A percentile compares a stretch with the other conserved stretches of the same genome.
Evolutionary conservation across 2,113 vertebrate genomes (phyloP).

Genomic region (Australoheros scitulus): DNA sequence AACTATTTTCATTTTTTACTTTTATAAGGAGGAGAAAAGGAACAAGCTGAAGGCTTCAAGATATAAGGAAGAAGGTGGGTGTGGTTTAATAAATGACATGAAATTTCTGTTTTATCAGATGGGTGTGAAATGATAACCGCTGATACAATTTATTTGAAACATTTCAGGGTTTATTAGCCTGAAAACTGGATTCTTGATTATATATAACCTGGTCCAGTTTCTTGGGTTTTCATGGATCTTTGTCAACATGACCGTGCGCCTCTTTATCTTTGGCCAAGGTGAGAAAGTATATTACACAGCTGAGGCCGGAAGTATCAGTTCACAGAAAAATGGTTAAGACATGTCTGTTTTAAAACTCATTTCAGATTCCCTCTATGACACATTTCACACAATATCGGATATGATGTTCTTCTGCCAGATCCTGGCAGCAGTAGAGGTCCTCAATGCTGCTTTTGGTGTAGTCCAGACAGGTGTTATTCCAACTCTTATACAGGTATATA

Average conservation of each 20-base stretch:
- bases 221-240: conserved; percentile 98
- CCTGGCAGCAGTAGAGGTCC: conserved; percentile 87
- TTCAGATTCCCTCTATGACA: conserved; percentile 93
- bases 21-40: conserved; percentile 88
- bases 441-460: conserved; percentile 89
- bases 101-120: neutral
- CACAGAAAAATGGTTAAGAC: neutral
- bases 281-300: conserved; percentile 46
- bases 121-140: neutral
- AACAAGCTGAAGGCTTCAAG: conserved; percentile 85
- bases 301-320: neutral
- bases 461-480: conserved; percentile 85
- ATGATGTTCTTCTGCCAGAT: conserved; percentile 98
- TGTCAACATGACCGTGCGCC: conserved; percentile 93
- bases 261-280: conserved; percentile 92
- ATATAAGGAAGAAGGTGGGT: conserved; percentile 88
- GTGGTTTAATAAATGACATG: neutral
- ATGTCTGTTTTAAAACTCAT: neutral
- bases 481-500: conserved; percentile 85
- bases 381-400: conserved; percentile 89
- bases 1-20: conserved; percentile 33
- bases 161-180: conserved; percentile 79
- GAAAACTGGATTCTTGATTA: conserved; percentile 88
- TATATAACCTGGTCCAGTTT: conserved; percentile 97
- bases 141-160: neutral